phyloP scores from a whole-genome alignment of 2,888 invertebrate species.

The Bembecia ichneumoniformis region DNA sequence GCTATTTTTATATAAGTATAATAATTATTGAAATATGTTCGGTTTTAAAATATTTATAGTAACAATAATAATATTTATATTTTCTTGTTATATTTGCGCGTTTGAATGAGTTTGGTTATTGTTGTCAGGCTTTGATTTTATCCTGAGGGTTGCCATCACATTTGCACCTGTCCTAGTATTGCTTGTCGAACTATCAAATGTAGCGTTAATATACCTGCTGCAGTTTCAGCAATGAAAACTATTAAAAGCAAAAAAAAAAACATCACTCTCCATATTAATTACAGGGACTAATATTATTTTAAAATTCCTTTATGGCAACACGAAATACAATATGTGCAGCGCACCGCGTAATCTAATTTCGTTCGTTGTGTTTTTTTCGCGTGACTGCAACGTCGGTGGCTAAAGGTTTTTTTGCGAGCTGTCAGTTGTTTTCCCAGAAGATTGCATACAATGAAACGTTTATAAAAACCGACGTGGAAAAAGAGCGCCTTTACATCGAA shows the following conservation, averaged over 20 bases:
- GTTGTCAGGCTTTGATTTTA: too few species aligned
- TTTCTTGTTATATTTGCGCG: too few species aligned
- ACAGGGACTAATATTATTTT: not conserved
- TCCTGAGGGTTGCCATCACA: too few species aligned
- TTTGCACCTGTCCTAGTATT: too few species aligned
- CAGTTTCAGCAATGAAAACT: too few species aligned
- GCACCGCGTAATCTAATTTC: constrained; percentile 30
- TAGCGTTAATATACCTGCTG: too few species aligned
- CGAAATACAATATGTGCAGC: constrained; percentile 17
- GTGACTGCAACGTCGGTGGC: constrained; percentile 2
- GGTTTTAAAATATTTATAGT: too few species aligned
- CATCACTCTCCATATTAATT: not conserved
- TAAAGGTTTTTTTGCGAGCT: constrained; percentile 23
- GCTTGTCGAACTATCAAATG: too few species aligned
- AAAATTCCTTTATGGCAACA: constrained; percentile 16
- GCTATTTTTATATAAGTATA: too few species aligned
- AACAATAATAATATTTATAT: too few species aligned
- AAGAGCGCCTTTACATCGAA: constrained; percentile 22
- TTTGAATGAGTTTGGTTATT: too few species aligned
- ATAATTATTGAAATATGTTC: too few species aligned
- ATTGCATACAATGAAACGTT: constrained; percentile 36
- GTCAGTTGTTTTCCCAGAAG: constrained; percentile 28
- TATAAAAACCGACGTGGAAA: constrained; percentile 31
- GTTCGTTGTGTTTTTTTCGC: not conserved
- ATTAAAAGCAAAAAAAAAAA: not conserved